A percentile compares a stretch with the other conserved stretches of the same genome.
Evolutionary conservation across 2,797 vertebrate species (phyloP).

Genomic region (Aphelocoma californica): DNA sequence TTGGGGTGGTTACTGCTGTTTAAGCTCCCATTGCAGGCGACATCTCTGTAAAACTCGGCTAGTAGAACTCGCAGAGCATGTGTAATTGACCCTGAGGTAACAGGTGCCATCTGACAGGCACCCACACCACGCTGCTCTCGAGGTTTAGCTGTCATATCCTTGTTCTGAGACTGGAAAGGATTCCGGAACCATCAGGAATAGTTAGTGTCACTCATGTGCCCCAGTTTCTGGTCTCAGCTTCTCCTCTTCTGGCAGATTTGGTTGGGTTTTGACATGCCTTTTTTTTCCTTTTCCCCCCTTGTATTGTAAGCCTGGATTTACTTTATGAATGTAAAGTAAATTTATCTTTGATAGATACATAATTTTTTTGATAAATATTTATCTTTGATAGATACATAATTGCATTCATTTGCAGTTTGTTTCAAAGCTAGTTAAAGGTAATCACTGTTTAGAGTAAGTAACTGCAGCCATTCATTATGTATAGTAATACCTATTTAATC

Average conservation of each 20-base stretch:
- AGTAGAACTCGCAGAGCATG: background rate
- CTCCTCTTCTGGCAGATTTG: background rate
- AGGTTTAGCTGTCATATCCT: fast-evolving
- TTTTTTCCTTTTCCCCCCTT: fast-evolving
- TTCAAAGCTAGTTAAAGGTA: background rate
- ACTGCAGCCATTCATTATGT: background rate
- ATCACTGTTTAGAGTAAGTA: background rate
- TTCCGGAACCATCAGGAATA: background rate
- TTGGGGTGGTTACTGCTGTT: background rate
- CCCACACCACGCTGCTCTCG: fast-evolving
- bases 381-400: background rate
- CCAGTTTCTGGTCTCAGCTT: background rate
- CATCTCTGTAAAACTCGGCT: background rate
- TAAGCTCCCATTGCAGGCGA: background rate
- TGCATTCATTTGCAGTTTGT: background rate
- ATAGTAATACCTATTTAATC: background rate
- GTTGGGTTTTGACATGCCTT: background rate
- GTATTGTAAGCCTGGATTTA: background rate
- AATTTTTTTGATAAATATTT: too few relatives aligned
- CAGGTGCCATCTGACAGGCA: background rate
- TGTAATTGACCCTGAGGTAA: background rate
- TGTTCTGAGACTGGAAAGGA: background rate
- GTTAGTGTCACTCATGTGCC: background rate
- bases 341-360: background rate
- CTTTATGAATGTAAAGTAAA: background rate